Percentiles rank a stretch among this genome's conserved stretches.
phyloP scores from a whole-genome alignment of 2,113 vertebrate genomes.

The Coptodon rendalli region DNA sequence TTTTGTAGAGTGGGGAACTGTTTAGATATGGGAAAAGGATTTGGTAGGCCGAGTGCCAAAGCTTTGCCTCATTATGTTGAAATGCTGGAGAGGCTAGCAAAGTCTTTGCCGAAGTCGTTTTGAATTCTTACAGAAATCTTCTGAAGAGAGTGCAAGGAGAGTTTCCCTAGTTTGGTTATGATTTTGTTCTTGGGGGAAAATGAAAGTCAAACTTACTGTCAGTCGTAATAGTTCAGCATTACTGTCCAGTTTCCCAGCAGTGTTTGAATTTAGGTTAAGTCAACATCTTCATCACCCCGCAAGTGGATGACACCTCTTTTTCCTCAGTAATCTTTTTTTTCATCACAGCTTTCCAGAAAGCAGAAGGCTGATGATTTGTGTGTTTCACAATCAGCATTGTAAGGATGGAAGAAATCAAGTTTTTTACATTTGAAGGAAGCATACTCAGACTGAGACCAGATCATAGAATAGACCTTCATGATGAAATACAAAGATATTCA shows the following conservation, averaged over 20 bases:
- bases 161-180: background rate
- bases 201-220: background rate
- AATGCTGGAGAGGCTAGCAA: background rate
- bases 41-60: conserved; percentile 17
- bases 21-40: background rate
- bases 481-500: background rate
- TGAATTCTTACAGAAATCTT: background rate
- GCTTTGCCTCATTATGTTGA: background rate
- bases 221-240: background rate
- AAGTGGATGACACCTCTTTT: background rate
- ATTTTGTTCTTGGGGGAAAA: background rate
- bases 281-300: background rate
- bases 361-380: background rate
- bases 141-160: background rate
- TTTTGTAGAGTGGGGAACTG: conserved; percentile 38
- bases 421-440: background rate
- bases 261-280: background rate
- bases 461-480: background rate
- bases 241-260: background rate
- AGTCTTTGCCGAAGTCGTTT: background rate
- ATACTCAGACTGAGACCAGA: background rate
- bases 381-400: background rate
- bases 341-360: background rate
- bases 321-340: background rate
- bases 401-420: background rate